Base-by-base conservation (phyloP, 2,888 invertebrate species). In the Xylota sylvarum region DNA sequence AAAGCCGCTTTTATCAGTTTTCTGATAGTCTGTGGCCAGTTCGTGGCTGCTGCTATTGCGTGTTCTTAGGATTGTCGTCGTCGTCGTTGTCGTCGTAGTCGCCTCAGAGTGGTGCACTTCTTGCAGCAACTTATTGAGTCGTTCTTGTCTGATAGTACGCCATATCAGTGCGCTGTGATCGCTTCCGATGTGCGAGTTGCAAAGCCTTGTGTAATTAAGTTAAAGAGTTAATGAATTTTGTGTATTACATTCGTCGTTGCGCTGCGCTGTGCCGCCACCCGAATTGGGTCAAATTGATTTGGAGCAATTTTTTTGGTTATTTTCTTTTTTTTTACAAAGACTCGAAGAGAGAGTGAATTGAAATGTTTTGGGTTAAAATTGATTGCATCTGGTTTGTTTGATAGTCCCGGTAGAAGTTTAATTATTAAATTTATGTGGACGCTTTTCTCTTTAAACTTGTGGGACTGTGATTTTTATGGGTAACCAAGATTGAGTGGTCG, bases 211-310 rank as follows among this genome's bases (percentile, higher is more conserved):
- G 10, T 76, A 76, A 85, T 85, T 85, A 65, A 85, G 40, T 72
- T 76, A 72, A 85, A 65, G 46, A 85, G 76, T 80, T 65, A 80
- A 80, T 85, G 79, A 72, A 55, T 67, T 85, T 70, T 77, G 14
- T 70, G 52, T 48, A 52, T 40, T 32, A 35, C 78, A 70, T 62
- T 70, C 50, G 55, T 14, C 37, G 48, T 19, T 23, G 35, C 27
- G 19, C 37, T 10, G 37, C 10, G 37, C 37, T 10, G n/a, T n/a
- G 37, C 37, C 37, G 12, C 37, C 37, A 10, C 12, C 40, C 37
- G 40, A 80, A 85, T 65, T 76, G 52, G 85, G 85, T 85, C 85
- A 85, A 74, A 80, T 85, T 80, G 80, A 85, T 85, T 76, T 70
- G 65, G 55, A 65, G 50, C 64, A 64, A 58, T 79, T 74, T 76